Base-by-base conservation (phyloP, 2,888 invertebrate genomes). In the Idaea biselata region DNA sequence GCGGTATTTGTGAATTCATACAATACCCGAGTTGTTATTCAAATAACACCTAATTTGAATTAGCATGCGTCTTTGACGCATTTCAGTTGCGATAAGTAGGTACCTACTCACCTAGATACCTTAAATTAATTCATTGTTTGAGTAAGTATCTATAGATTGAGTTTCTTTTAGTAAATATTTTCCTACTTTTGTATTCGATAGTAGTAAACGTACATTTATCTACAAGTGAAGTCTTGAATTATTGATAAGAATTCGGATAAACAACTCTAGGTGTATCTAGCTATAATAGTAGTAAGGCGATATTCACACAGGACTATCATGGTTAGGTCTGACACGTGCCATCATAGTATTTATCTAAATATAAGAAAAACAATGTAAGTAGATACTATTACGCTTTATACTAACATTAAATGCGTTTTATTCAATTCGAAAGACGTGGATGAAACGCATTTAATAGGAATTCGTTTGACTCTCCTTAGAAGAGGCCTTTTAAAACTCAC, bases 41-140 rank as follows among this genome's bases (percentile, higher is more conserved):
- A 76, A 79, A 82, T 78, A 66, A 61, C 66, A 66, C 33, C 33
- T 33, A 56, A 73, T 77, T 77, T 74, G 71, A 77, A 79, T 77
- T 71, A 74, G 67, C 71, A 73, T 66, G 58, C 31, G 59, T 63
- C 62, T 71, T 74, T 81, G 80, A 80, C 79, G 80, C 68, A 77
- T 73, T 76, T 77, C 60, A 64, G 63, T 65, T 70, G 33, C 33
- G 33, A 33, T 33, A 33, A 11, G 14, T 33, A 25, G 25, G 5
- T 25, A 25, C 25, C 25, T 25, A 25, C 25, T 25, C 5, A 25
- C 25, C 25, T 25, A 25, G 25, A 25, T 33, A 33, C 33, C 33
- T 7, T 33, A 33, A 33, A 33, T 33, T 33, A 33, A 33, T 33
- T 33, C 33, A 33, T 33, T 33, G 1, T 33, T 44, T 14, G 6